Percentiles rank a stretch among this genome's conserved stretches.
Conservation (phyloP, 2,113 vertebrate genomes). For the Osmerus eperlanus region DNA sequence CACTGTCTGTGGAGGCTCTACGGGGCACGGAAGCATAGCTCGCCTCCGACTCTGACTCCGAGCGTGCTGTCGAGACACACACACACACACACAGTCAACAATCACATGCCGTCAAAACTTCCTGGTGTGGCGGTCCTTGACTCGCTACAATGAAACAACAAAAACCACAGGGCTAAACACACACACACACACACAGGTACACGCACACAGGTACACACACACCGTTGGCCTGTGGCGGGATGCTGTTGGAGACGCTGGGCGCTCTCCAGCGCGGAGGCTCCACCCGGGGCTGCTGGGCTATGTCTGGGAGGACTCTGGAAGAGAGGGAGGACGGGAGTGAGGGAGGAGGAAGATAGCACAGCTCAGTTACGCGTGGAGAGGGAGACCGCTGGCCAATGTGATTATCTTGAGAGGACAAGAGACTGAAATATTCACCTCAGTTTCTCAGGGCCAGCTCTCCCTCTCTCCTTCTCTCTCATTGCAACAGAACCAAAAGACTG, state of each 20-base stretch:
- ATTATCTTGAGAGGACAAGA: slow-evolving; percentile 46
- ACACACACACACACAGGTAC: not conserved
- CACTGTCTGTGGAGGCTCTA: slow-evolving; percentile 24
- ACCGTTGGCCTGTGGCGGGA: slow-evolving; percentile 44
- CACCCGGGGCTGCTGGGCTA: slow-evolving; percentile 42
- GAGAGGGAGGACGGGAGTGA: slow-evolving; percentile 64
- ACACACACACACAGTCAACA: not conserved
- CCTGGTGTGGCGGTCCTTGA: no score
- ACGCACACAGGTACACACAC: slow-evolving; percentile 10
- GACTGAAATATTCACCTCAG: slow-evolving; percentile 66
- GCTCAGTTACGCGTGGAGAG: slow-evolving; percentile 59
- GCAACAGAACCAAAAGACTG: not conserved
- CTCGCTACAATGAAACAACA: not conserved
- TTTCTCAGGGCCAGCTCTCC: slow-evolving; percentile 41
- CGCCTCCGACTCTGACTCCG: slow-evolving; percentile 62
- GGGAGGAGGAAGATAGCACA: slow-evolving; percentile 64
- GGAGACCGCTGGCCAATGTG: slow-evolving; percentile 47
- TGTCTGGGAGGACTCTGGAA: slow-evolving; percentile 65
- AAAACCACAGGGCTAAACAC: not conserved
- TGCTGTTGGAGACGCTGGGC: slow-evolving; percentile 19
- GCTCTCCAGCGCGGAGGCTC: slow-evolving; percentile 53
- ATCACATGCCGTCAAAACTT: not conserved
- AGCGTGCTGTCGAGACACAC: slow-evolving; percentile 48
- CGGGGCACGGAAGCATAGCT: slow-evolving; percentile 59
- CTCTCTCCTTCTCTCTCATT: slow-evolving; percentile 29